Percentiles rank a stretch among this genome's conserved stretches.
These are phyloP conservation scores for Pegoplata infirma DNA, from an alignment of 2,888 invertebrate species.

Conservation along the genomic window DNA sequence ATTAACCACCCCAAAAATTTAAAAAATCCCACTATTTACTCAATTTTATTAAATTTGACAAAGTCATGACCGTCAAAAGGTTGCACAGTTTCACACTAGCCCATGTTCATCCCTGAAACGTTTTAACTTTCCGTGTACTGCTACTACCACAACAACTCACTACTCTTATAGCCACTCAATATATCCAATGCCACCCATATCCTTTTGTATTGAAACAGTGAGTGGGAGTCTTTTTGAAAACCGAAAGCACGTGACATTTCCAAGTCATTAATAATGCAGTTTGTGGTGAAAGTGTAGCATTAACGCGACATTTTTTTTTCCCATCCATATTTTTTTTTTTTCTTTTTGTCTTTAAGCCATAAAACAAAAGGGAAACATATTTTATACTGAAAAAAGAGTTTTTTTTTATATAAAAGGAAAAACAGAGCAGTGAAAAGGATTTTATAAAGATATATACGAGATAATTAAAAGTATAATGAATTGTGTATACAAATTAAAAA, in stretches of 20 bases:
- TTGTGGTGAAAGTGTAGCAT: constrained; percentile 62
- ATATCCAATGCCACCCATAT: too few species aligned
- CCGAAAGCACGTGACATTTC: constrained; percentile 62
- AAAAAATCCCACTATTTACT: too few species aligned
- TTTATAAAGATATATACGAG: constrained; percentile 33
- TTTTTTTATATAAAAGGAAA: constrained; percentile 30
- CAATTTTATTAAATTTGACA: too few species aligned
- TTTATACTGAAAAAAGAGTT: background rate
- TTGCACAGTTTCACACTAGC: too few species aligned
- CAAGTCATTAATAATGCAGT: constrained; percentile 63
- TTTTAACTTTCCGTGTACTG: too few species aligned
- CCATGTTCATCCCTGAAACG: too few species aligned
- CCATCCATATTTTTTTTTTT: constrained; percentile 2
- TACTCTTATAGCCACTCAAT: too few species aligned
- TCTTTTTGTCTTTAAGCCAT: constrained; percentile 36
- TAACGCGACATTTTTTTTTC: constrained; percentile 56
- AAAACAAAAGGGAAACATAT: constrained; percentile 28
- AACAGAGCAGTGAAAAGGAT: constrained; percentile 49
- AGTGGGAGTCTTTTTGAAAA: constrained; percentile 41
- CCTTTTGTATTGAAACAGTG: background rate
- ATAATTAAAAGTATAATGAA: constrained; percentile 63
- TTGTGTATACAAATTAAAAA: constrained; percentile 39
- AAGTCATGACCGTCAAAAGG: too few species aligned
- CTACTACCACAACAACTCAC: background rate
- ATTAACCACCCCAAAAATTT: too few species aligned